These are phyloP conservation scores for Andinoacara biseriatus DNA, from an alignment of 2,113 vertebrate species.

Conservation along the genomic window DNA sequence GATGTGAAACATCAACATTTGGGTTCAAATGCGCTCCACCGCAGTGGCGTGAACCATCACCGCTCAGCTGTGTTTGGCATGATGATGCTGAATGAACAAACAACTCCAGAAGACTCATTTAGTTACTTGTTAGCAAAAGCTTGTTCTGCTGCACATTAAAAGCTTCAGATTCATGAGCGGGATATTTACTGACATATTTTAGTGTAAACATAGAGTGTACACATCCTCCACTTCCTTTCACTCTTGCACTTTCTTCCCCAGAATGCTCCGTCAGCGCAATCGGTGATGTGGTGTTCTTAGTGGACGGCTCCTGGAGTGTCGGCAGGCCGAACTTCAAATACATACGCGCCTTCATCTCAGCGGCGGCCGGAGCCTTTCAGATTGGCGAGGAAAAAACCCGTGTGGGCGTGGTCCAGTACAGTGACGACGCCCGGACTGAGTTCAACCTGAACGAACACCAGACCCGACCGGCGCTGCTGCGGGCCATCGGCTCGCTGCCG, in stretches of 20 bases:
- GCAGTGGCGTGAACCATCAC: neutral
- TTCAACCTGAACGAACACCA: slow-evolving; percentile 88
- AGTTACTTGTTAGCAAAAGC: neutral
- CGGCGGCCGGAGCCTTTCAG: slow-evolving; percentile 89
- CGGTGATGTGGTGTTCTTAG: slow-evolving; percentile 90
- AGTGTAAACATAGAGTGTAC: neutral
- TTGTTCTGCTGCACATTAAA: neutral
- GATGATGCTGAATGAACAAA: neutral
- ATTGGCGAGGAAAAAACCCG: slow-evolving; percentile 90
- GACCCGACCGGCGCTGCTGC: slow-evolving; percentile 83
- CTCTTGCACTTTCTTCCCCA: slow-evolving; percentile 67
- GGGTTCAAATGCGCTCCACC: neutral
- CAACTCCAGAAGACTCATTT: neutral
- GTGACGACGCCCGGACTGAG: slow-evolving; percentile 86
- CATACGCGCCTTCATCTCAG: slow-evolving; percentile 87
- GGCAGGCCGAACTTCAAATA: slow-evolving; percentile 89
- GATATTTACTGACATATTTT: neutral
- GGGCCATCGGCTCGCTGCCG: slow-evolving; percentile 87
- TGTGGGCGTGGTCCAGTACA: slow-evolving; percentile 93
- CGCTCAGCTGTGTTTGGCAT: neutral
- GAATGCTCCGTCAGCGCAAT: slow-evolving; percentile 87
- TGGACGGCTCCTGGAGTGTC: slow-evolving; percentile 93
- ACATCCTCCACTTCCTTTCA: neutral
- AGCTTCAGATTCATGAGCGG: neutral
- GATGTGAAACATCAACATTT: neutral